phyloP scores from a whole-genome alignment of 2,888 invertebrate species.

The Heliconius ismenius region DNA sequence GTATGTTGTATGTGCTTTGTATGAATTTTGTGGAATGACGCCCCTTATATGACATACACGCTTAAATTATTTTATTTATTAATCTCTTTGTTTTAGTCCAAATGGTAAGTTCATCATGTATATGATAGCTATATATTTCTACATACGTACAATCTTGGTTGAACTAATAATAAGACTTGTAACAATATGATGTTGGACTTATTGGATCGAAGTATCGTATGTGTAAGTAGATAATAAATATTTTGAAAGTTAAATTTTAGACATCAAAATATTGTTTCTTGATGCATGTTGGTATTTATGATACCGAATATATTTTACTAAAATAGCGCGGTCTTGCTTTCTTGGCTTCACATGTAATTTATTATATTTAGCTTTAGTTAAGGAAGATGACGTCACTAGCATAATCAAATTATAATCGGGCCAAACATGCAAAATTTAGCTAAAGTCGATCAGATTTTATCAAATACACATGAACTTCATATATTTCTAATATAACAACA shows the following conservation, averaged over 20 bases:
- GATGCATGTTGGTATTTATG: slow-evolving; percentile 15
- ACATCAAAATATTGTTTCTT: slow-evolving; percentile 1
- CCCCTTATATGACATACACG: not conserved
- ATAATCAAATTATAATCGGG: slow-evolving; percentile 46
- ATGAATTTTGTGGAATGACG: not conserved
- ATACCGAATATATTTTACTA: slow-evolving; percentile 10
- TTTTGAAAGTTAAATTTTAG: not conserved
- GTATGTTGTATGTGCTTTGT: not conserved
- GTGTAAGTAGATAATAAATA: not conserved
- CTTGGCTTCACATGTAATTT: slow-evolving; percentile 33
- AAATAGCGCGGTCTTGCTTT: slow-evolving; percentile 34
- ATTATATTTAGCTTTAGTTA: slow-evolving; percentile 30
- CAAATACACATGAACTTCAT: not conserved
- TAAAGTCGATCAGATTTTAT: slow-evolving; percentile 54
- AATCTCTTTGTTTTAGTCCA: not conserved
- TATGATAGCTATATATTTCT: no score
- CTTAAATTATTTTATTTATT: not conserved
- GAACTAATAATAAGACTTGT: not conserved
- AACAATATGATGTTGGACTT: not conserved
- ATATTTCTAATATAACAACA: not conserved
- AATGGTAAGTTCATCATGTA: not conserved
- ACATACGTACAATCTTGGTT: not conserved
- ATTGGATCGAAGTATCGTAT: not conserved
- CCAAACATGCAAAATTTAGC: slow-evolving; percentile 71
- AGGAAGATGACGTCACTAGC: slow-evolving; percentile 42